Evolutionary conservation across 1,140 invertebrate genomes (phyloP).

Genomic region (Apis mellifera): DNA sequence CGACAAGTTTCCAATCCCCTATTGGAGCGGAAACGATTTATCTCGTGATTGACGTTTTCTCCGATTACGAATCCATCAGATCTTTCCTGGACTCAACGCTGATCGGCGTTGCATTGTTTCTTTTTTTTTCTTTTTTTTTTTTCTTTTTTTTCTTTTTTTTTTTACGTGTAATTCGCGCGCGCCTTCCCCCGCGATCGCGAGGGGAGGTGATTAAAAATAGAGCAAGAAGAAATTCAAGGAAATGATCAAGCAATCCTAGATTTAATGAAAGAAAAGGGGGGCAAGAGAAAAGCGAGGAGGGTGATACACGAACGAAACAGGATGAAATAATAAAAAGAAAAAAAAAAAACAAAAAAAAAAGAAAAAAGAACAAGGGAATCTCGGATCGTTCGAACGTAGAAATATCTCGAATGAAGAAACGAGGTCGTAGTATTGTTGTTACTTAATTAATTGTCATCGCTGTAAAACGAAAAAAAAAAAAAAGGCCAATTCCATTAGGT

Average conservation of each 20-base stretch:
- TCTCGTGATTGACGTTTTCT: slow-evolving; percentile 41
- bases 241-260: neutral
- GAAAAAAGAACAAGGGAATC: neutral
- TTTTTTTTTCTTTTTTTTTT: too few relatives aligned
- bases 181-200: neutral
- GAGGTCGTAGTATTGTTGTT: slow-evolving; percentile 52
- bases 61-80: slow-evolving; percentile 40
- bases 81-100: slow-evolving; percentile 50
- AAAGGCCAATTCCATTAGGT: slow-evolving; percentile 57
- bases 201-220: neutral
- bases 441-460: slow-evolving; percentile 60
- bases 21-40: slow-evolving; percentile 35
- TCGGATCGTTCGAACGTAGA: slow-evolving; percentile 62
- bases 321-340: neutral
- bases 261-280: neutral
- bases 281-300: neutral
- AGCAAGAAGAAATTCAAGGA: neutral
- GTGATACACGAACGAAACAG: slow-evolving; percentile 4
- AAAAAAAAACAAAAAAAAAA: neutral
- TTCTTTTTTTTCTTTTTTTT: neutral
- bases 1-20: slow-evolving; percentile 42
- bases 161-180: slow-evolving; percentile 49
- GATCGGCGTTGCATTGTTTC: slow-evolving; percentile 49
- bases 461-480: slow-evolving; percentile 56
- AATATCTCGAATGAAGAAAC: slow-evolving; percentile 43